A percentile compares a stretch with the other conserved stretches of the same genome.
Conservation (phyloP, 1,140 invertebrate species). For the Dendrolimus kikuchii region DNA sequence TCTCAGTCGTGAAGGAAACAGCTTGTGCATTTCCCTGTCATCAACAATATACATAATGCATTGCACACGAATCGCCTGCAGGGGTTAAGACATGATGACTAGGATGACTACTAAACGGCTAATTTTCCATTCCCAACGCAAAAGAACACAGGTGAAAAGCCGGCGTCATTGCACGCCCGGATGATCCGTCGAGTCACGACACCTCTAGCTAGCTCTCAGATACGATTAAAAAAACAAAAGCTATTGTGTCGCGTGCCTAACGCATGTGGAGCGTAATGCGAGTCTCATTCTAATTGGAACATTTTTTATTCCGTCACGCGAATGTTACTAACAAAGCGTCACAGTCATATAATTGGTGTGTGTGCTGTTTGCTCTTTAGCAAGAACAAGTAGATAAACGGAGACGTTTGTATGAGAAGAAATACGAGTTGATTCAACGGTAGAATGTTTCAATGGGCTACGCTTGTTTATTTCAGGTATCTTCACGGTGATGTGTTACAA, state of each 20-base stretch:
- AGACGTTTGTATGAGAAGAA: slow-evolving; percentile 19
- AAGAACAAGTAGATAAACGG: slow-evolving; percentile 25
- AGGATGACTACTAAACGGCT: no score
- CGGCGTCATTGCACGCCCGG: not conserved
- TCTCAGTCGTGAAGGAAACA: no score
- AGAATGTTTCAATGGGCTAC: slow-evolving; percentile 2
- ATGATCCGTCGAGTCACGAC: slow-evolving; percentile 1
- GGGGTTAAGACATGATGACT: slow-evolving; percentile 1
- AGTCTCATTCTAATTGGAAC: slow-evolving; percentile 37
- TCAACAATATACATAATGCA: slow-evolving; percentile 37
- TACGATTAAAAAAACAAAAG: slow-evolving; percentile 38
- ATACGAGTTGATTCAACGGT: slow-evolving; percentile 10
- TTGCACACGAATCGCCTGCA: slow-evolving; percentile 29
- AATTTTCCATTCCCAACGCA: slow-evolving; percentile 4
- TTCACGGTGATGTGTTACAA: slow-evolving; percentile 99
- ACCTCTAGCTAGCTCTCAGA: slow-evolving; percentile 13
- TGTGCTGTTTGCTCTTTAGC: slow-evolving; percentile 23
- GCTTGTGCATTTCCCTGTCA: slow-evolving; percentile 9
- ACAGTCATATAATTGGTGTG: slow-evolving; percentile 32
- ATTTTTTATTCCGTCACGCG: slow-evolving; percentile 37
- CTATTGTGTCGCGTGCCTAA: slow-evolving; percentile 38
- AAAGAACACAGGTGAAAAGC: slow-evolving; percentile 1
- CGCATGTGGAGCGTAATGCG: slow-evolving; percentile 39
- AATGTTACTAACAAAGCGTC: slow-evolving; percentile 24
- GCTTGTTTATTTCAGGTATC: slow-evolving; percentile 79